These are phyloP conservation scores for Pecten maximus DNA, from an alignment of 2,888 invertebrate genomes.

Conservation along the genomic window DNA sequence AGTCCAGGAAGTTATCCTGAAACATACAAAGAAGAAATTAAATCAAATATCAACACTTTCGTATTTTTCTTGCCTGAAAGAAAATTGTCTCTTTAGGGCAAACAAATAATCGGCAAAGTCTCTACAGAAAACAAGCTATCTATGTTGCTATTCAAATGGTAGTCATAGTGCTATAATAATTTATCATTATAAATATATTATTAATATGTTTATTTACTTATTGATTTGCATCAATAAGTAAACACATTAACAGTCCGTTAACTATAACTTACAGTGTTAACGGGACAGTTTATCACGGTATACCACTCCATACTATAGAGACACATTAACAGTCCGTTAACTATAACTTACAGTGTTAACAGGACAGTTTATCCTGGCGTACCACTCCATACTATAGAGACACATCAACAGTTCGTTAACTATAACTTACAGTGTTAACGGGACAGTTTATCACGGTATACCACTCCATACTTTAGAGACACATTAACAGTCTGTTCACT, in stretches of 20 bases:
- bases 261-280: conserved; percentile 71
- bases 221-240: too few relatives aligned
- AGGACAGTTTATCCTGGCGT: conserved; percentile 90
- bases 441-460: background rate
- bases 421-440: background rate
- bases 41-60: background rate
- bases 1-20: conserved; percentile 83
- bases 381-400: conserved; percentile 93
- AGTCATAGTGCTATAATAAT: too few relatives aligned
- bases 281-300: conserved; percentile 89
- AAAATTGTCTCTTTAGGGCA: too few relatives aligned
- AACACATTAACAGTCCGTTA: too few relatives aligned
- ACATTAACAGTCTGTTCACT: conserved; percentile 89
- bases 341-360: conserved; percentile 76
- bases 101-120: too few relatives aligned
- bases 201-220: too few relatives aligned
- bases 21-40: conserved; percentile 59
- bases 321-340: too few relatives aligned
- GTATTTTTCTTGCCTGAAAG: too few relatives aligned
- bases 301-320: conserved; percentile 93
- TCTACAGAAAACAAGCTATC: too few relatives aligned
- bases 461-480: background rate
- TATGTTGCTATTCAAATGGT: too few relatives aligned
- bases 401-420: conserved; percentile 84
- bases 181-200: too few relatives aligned